Percentiles rank a stretch among this genome's conserved stretches.
Evolutionary conservation across 2,888 invertebrate genomes (phyloP).

Genomic region (Epinotia demarniana): DNA sequence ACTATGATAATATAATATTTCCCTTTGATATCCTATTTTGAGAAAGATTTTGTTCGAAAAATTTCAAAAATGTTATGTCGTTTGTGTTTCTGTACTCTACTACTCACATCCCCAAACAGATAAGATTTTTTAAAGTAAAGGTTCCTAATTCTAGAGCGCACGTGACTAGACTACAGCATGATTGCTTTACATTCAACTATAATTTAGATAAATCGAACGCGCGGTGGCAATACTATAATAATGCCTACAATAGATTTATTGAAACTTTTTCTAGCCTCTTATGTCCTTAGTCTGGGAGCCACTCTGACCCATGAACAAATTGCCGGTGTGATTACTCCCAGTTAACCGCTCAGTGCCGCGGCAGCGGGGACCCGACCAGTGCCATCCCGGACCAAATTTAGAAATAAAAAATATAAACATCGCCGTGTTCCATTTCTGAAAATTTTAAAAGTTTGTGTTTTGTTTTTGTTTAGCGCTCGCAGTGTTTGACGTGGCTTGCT

Average conservation of each 20-base stretch:
- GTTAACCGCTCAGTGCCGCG: conserved; percentile 74
- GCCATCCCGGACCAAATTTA: conserved; percentile 57
- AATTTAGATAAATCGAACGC: conserved; percentile 31
- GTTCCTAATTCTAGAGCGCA: background rate
- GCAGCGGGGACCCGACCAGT: conserved; percentile 67
- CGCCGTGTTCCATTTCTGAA: conserved; percentile 42
- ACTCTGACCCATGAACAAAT: conserved; percentile 76
- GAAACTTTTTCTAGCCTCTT: conserved; percentile 65
- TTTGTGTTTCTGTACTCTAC: no score
- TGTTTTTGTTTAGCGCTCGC: conserved; percentile 39
- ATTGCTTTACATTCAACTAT: conserved; percentile 2
- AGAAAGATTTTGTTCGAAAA: no score
- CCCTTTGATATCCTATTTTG: no score
- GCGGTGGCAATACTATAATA: conserved; percentile 16
- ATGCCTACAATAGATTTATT: conserved; percentile 39
- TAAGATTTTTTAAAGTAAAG: background rate
- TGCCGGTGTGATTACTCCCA: conserved; percentile 76
- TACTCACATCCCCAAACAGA: background rate
- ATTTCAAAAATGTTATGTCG: no score
- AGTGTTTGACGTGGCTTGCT: background rate
- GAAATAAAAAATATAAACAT: conserved; percentile 45
- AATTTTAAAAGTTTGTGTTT: conserved; percentile 50
- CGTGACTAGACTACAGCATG: background rate
- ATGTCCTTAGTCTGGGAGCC: conserved; percentile 67
- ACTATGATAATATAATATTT: no score